Conservation (phyloP, 2,888 invertebrate genomes). For the Trypoxylon attenuatum region DNA sequence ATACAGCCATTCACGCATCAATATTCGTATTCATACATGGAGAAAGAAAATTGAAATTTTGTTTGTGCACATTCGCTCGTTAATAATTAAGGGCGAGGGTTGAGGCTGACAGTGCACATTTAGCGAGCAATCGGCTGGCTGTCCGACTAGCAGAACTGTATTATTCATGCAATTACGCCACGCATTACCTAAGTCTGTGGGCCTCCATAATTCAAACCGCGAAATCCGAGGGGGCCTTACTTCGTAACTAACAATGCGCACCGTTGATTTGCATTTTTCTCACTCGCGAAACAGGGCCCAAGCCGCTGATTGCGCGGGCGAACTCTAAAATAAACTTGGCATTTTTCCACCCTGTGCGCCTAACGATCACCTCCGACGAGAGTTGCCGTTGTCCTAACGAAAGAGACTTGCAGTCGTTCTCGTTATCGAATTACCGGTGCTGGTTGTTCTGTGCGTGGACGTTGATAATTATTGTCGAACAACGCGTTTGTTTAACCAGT, state of each 20-base stretch:
- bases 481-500: no score
- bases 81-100: conserved; percentile 30
- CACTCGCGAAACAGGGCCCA: neutral
- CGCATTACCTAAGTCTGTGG: conserved; percentile 14
- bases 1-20: no score
- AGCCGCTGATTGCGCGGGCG: neutral
- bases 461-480: no score
- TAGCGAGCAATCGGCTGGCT: conserved; percentile 3
- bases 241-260: neutral
- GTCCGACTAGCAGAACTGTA: conserved; percentile 1
- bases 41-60: no score
- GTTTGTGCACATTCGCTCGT: conserved; percentile 14
- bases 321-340: neutral
- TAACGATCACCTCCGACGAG: neutral
- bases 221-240: neutral
- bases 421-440: no score
- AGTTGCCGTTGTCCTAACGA: no score
- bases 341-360: neutral
- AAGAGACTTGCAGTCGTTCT: no score
- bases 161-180: conserved; percentile 38
- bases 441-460: no score
- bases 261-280: neutral
- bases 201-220: conserved; percentile 21
- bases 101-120: no score
- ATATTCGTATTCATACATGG: no score